A percentile compares a stretch with the other conserved stretches of the same genome.
Evolutionary conservation across 1,140 invertebrate genomes (phyloP).

Genomic region (Spodoptera frugiperda): DNA sequence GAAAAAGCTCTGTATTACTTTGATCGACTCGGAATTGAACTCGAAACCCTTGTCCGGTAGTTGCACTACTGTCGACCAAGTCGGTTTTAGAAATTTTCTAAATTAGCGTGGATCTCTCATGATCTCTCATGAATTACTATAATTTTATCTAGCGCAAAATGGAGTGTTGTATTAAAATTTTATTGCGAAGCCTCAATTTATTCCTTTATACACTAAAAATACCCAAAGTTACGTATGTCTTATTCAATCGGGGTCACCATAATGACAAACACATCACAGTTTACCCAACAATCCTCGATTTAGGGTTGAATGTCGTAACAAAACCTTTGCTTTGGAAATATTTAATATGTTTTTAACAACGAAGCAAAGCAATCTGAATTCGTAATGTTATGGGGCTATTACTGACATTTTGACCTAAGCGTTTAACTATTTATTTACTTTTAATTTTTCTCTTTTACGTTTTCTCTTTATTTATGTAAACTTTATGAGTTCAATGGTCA

Average conservation of each 20-base stretch:
- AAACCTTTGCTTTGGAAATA: background rate
- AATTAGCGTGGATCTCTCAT: too few relatives aligned
- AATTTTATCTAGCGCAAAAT: too few relatives aligned
- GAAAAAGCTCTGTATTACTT: too few relatives aligned
- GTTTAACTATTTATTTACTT: background rate
- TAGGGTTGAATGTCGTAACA: conserved; percentile 11
- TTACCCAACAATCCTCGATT: background rate
- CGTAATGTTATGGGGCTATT: conserved; percentile 1
- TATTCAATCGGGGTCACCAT: conserved; percentile 18
- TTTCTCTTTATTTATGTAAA: background rate
- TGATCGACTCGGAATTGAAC: too few relatives aligned
- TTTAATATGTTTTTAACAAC: conserved; percentile 18
- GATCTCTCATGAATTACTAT: too few relatives aligned
- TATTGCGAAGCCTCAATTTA: background rate
- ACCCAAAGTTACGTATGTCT: background rate
- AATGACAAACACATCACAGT: conserved; percentile 15
- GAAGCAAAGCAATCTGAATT: background rate
- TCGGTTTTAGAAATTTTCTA: too few relatives aligned
- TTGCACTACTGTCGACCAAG: too few relatives aligned
- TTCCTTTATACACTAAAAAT: background rate
- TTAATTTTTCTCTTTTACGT: too few relatives aligned
- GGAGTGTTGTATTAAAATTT: too few relatives aligned
- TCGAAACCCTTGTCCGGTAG: too few relatives aligned
- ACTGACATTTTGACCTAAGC: background rate
- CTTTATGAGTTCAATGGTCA: background rate